These are phyloP conservation scores for Labeo rohita DNA, from an alignment of 2,113 vertebrate genomes.

Conservation along the genomic window DNA sequence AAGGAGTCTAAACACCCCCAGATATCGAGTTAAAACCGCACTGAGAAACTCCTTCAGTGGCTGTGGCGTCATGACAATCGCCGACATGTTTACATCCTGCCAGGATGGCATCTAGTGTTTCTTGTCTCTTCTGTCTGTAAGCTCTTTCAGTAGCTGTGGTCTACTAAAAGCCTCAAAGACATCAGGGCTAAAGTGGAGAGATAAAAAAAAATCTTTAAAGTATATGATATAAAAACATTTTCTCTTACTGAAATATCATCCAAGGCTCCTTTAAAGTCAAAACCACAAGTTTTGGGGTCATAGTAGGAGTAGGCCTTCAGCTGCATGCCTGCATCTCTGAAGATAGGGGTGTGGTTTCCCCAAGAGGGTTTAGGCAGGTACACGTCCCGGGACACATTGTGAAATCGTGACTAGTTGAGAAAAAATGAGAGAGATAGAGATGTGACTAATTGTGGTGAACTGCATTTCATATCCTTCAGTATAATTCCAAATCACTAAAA, in stretches of 20 bases:
- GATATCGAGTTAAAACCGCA: no score
- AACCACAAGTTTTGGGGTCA: slow-evolving; percentile 91
- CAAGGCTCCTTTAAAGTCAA: slow-evolving; percentile 91
- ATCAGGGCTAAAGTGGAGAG: no score
- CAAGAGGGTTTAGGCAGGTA: slow-evolving; percentile 95
- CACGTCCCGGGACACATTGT: slow-evolving; percentile 84
- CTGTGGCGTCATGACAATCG: no score
- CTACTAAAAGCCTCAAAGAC: no score
- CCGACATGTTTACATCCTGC: no score
- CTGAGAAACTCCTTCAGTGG: no score
- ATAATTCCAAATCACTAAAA: not conserved
- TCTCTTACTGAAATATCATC: slow-evolving; percentile 94
- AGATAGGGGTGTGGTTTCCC: slow-evolving; percentile 98
- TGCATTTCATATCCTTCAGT: not conserved
- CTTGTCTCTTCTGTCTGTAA: no score
- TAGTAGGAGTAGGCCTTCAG: slow-evolving; percentile 94
- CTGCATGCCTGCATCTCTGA: slow-evolving; percentile 93
- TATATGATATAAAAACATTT: not conserved
- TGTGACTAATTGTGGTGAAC: not conserved
- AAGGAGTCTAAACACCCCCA: no score
- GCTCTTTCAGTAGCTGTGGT: no score
- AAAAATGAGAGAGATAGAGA: not conserved
- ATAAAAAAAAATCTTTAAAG: not conserved
- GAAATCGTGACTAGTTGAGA: slow-evolving; percentile 86
- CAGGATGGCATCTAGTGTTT: no score